phyloP scores from a whole-genome alignment of 2,888 invertebrate genomes.

The Seira ritae region DNA sequence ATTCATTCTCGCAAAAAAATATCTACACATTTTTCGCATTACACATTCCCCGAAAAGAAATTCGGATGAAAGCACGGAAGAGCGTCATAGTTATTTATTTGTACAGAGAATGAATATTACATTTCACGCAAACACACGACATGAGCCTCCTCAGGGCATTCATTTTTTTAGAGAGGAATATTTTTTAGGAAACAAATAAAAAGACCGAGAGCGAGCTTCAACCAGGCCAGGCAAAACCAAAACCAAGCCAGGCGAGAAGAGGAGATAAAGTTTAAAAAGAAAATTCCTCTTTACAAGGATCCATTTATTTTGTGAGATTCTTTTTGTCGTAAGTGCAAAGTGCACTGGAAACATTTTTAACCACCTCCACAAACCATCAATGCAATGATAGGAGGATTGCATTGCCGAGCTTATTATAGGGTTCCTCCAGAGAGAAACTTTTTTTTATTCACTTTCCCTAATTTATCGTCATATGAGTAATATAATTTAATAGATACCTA shows the following conservation, averaged over 20 bases:
- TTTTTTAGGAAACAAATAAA: background rate
- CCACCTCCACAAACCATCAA: background rate
- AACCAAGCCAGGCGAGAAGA: background rate
- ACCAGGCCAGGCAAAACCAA: background rate
- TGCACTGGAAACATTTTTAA: background rate
- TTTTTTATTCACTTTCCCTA: background rate
- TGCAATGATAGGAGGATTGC: background rate
- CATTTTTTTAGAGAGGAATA: background rate
- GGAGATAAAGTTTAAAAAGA: background rate
- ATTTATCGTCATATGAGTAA: background rate
- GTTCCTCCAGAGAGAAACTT: background rate
- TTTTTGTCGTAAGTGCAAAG: conserved; percentile 2
- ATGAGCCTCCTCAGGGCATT: background rate
- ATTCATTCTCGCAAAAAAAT: no score
- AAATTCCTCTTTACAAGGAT: background rate
- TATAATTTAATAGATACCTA: conserved; percentile 4
- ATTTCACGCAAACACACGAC: conserved; percentile 12
- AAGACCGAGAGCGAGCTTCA: background rate
- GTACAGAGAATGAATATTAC: conserved; percentile 17
- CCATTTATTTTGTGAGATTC: background rate
- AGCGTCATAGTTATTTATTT: background rate
- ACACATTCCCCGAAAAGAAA: background rate
- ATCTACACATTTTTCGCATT: background rate
- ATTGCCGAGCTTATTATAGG: background rate
- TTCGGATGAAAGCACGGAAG: background rate